These are phyloP conservation scores for Plutella xylostella DNA, from an alignment of 2,888 invertebrate genomes.

Conservation along the genomic window DNA sequence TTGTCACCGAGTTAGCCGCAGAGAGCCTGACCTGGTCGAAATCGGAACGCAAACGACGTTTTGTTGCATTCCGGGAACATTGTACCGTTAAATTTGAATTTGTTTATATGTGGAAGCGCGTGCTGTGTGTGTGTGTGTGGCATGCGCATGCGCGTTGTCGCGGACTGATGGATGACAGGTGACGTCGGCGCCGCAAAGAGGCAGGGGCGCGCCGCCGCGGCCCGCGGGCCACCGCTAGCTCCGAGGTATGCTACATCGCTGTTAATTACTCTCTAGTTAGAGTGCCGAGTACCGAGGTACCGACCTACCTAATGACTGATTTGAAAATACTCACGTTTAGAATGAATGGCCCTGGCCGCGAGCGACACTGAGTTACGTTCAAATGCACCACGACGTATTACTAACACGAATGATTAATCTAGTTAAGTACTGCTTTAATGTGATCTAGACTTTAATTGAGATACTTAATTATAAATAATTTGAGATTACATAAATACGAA, in stretches of 20 bases:
- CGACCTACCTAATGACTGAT: slow-evolving; percentile 30
- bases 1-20: slow-evolving; percentile 37
- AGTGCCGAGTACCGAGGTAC: too few relatives aligned
- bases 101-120: slow-evolving; percentile 25
- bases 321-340: slow-evolving; percentile 19
- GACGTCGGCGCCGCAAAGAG: slow-evolving; percentile 52
- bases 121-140: slow-evolving; percentile 22
- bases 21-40: slow-evolving; percentile 32
- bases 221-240: slow-evolving; percentile 28
- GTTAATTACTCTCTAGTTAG: slow-evolving; percentile 32
- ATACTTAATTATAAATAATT: too few relatives aligned
- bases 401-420: not conserved
- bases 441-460: too few relatives aligned
- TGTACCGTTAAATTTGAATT: slow-evolving; percentile 65
- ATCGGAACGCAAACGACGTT: slow-evolving; percentile 39
- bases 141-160: slow-evolving; percentile 56
- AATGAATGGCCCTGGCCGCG: slow-evolving; percentile 16
- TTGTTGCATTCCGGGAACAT: slow-evolving; percentile 43
- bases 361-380: not conserved
- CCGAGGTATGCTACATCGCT: slow-evolving; percentile 27
- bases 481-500: too few relatives aligned
- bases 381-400: not conserved
- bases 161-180: slow-evolving; percentile 69
- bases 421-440: not conserved
- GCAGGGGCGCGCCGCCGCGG: slow-evolving; percentile 32